These are phyloP conservation scores for Drymonia ruficornis DNA, from an alignment of 2,888 invertebrate genomes.

Conservation along the genomic window DNA sequence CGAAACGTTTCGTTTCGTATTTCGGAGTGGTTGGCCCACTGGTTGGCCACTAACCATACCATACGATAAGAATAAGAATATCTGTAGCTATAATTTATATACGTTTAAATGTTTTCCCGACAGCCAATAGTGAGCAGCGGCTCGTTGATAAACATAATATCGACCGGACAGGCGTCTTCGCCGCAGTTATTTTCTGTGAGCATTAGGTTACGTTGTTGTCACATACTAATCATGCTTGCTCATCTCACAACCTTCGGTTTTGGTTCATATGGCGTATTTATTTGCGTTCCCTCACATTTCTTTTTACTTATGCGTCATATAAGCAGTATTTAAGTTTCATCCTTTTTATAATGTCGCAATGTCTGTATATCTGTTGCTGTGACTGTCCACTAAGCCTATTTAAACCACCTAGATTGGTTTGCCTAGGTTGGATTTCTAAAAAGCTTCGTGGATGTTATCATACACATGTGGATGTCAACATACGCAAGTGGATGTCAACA, in stretches of 20 bases:
- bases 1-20: too few relatives aligned
- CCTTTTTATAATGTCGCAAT: background rate
- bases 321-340: too few relatives aligned
- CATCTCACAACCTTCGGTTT: conserved; percentile 38
- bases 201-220: conserved; percentile 52
- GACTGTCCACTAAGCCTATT: too few relatives aligned
- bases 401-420: too few relatives aligned
- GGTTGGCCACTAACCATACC: too few relatives aligned
- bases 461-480: too few relatives aligned
- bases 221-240: conserved; percentile 45
- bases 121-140: conserved; percentile 81
- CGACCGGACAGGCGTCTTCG: conserved; percentile 78
- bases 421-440: too few relatives aligned
- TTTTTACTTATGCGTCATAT: too few relatives aligned
- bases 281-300: background rate
- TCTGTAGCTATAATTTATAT: background rate
- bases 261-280: conserved; percentile 20
- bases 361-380: background rate
- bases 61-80: too few relatives aligned
- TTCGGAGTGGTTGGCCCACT: too few relatives aligned
- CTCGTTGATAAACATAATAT: conserved; percentile 81
- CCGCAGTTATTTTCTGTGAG: conserved; percentile 80
- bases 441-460: too few relatives aligned
- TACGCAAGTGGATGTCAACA: too few relatives aligned
- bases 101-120: conserved; percentile 47